Conservation (phyloP, 2,888 invertebrate genomes). For the Microplitis manilae region DNA sequence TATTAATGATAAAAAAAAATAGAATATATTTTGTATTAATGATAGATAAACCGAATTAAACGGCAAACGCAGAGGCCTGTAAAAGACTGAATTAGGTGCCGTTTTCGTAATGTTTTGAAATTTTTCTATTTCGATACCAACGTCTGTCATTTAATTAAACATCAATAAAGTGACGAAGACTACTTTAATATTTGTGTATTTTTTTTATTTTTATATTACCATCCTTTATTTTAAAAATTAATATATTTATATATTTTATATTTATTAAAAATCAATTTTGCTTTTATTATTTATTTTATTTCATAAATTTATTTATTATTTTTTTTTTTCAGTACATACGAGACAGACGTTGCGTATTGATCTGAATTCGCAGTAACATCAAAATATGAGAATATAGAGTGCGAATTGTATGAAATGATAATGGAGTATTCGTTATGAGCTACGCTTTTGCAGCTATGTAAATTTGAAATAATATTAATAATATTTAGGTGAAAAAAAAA, state of each 20-base stretch:
- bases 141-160: constrained; percentile 55
- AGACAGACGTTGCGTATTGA: constrained; percentile 5
- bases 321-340: background rate
- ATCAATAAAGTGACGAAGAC: constrained; percentile 19
- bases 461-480: constrained; percentile 15
- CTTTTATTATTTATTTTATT: background rate
- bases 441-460: constrained; percentile 35
- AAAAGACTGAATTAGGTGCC: constrained; percentile 52
- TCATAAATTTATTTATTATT: background rate
- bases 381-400: background rate
- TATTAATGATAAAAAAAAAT: constrained; percentile 37
- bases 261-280: background rate
- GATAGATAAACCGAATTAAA: constrained; percentile 57
- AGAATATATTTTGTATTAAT: constrained; percentile 67
- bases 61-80: constrained; percentile 57
- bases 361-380: constrained; percentile 9
- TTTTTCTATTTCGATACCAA: constrained; percentile 41
- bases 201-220: constrained; percentile 21
- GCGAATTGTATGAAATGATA: constrained; percentile 7
- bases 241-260: background rate
- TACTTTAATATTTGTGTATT: constrained; percentile 23
- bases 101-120: constrained; percentile 50
- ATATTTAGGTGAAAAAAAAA: constrained; percentile 1
- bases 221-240: background rate
- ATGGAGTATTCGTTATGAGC: constrained; percentile 41